Evolutionary conservation across 2,797 vertebrate genomes (phyloP).

Genomic region (Anguilla megastoma): DNA sequence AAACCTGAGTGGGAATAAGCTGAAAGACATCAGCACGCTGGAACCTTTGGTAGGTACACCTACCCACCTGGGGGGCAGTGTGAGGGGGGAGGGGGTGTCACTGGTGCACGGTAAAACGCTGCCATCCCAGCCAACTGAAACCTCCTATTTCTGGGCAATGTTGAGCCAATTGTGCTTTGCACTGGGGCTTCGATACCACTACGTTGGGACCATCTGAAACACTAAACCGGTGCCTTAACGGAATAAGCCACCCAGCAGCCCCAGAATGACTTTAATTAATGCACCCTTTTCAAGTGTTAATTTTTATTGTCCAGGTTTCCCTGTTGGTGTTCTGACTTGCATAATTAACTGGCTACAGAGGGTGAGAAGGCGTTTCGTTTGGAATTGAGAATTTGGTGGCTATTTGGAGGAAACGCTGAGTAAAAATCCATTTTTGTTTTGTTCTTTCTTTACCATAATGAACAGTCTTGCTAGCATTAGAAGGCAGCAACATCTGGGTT

Average conservation of each 20-base stretch:
- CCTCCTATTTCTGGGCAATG: too few species aligned
- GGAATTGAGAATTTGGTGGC: not conserved
- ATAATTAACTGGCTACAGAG: not conserved
- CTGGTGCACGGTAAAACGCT: not conserved
- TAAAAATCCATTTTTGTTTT: not conserved
- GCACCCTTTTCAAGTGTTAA: not conserved
- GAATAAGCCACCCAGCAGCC: too few species aligned
- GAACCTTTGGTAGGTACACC: conserved; percentile 85
- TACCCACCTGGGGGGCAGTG: not conserved
- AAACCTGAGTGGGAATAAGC: conserved; percentile 92
- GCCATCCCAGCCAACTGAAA: too few species aligned
- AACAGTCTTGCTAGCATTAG: not conserved
- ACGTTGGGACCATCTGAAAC: too few species aligned
- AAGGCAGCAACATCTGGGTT: too few species aligned
- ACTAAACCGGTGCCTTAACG: too few species aligned
- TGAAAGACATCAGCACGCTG: conserved; percentile 93
- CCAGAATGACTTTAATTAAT: too few species aligned
- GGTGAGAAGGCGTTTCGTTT: not conserved
- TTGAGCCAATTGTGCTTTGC: too few species aligned
- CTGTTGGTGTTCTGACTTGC: not conserved
- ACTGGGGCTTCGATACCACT: too few species aligned
- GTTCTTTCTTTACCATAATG: not conserved
- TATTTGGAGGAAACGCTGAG: not conserved
- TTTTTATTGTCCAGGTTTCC: not conserved
- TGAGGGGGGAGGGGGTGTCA: too few species aligned